Base-by-base conservation (phyloP, 1,140 invertebrate species). In the Danaus melanippus region DNA sequence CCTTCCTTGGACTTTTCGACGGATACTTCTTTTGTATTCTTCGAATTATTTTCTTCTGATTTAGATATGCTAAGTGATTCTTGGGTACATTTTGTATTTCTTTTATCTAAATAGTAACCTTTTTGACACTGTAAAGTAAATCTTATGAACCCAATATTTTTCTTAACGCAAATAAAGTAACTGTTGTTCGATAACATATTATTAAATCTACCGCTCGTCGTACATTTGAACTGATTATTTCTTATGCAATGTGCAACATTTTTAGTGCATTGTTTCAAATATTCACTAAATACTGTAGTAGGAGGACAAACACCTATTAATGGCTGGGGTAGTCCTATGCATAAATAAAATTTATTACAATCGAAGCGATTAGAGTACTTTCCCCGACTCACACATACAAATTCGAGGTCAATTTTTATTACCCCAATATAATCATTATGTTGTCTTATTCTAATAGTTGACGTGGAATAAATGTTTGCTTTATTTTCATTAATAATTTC, bases 301-400 rank as follows among this genome's bases (percentile, higher is more conserved):
- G 45, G 46, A 41, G 81, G 81, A 54, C 84, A 86, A 40, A 47
- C 58, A 32, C 74, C 74, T 21, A 65, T 43, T 17, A 81, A 62
- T 15, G 76, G 74, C 52, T 64, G 21, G n/a, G 39, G 15, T 53
- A 59, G 66, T 32, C 76, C 75, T 10, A 74, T 62, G 48, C 84
- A 86, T 50, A 81, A 74, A 59, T 86, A 84, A 62, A 84, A 86
- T 58, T 76, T 82, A 21, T 62, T 70, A 51, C 84, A 86, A 51
- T 84, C 69, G 42, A 68, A 61, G 50, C 64, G 62, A 55, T 84
- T 79, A 8, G 73, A 52, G 59, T 75, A 84, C 71, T 73, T 80
- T 0, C 79, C 81, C 9, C 71, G 62, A 56, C 64, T 66, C n/a
- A 49, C 15, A 15, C 75, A 80, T 17, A 12, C 61, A 47, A 66